A percentile compares a stretch with the other conserved stretches of the same genome.
Evolutionary conservation across 2,797 vertebrate species (phyloP).

Genomic region (Myiothlypis coronata): DNA sequence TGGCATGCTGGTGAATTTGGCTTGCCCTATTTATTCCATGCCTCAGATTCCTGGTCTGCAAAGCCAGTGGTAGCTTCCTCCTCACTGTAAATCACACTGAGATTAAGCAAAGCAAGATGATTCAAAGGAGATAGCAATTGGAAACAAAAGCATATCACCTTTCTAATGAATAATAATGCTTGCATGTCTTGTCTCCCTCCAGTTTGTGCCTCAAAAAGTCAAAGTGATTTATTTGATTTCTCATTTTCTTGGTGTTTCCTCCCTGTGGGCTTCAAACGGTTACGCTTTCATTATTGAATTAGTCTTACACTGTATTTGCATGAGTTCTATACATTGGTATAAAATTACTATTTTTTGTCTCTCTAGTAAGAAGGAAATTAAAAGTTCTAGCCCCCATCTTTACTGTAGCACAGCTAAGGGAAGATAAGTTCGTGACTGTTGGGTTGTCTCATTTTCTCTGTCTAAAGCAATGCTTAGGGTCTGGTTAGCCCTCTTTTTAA

Average conservation of each 20-base stretch:
- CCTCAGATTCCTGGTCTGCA: background rate
- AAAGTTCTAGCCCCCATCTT: background rate
- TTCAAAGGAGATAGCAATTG: background rate
- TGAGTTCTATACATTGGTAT: accelerated
- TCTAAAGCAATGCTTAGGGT: constrained; percentile 13
- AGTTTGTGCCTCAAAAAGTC: background rate
- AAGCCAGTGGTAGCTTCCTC: background rate
- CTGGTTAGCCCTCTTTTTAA: background rate
- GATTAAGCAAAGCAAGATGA: background rate
- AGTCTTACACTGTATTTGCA: background rate
- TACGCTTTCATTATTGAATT: background rate
- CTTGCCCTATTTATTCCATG: background rate
- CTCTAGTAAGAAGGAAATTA: background rate
- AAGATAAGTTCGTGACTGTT: background rate
- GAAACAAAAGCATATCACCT: background rate
- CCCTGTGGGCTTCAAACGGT: background rate
- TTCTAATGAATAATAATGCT: background rate
- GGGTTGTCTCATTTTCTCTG: background rate
- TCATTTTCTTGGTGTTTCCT: background rate
- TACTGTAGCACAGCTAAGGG: background rate
- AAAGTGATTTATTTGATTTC: background rate
- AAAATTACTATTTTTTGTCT: background rate
- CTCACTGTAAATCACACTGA: background rate
- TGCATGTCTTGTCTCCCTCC: background rate
- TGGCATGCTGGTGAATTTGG: background rate